Base-by-base conservation (phyloP, 2,888 invertebrate species). In the Agonopterix subpropinquella region DNA sequence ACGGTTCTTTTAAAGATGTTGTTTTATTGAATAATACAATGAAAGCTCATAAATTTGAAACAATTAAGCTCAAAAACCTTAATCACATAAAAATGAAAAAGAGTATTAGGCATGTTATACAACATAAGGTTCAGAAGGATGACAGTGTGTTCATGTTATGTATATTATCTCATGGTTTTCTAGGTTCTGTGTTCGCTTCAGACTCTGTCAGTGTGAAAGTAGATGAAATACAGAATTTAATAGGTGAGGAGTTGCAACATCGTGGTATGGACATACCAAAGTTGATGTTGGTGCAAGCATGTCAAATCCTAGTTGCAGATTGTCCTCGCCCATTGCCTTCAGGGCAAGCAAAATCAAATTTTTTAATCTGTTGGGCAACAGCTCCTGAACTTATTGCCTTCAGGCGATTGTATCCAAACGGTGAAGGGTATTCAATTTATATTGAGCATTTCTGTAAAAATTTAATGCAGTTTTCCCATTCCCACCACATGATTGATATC, bases 81-180 rank as follows among this genome's bases (percentile, higher is more conserved):
- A 7, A 28, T 28, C 28, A 28, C 28, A 28, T 5, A 28, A 28
- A 28, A 28, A 28, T 28, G 28, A 7, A 28, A 28, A 5, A 7
- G 28, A 5, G 8, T 39, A 39, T 45, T 7, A 39, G 4, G 15
- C 9, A 11, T 39, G 37, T 45, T 10, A n/a, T 45, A 18, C 9
- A 41, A 3, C 9, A 41, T 7, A 8, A 18, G 9, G 45, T 45
- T 11, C 10, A 45, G 10, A 11, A 18, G 11, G 15, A 45, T 39
- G 45, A 45, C 39, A 45, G 45, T 39, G n/a, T 45, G 18, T 45
- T 45, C 39, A 18, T 39, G 39, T 4, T 45, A 9, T 18, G 9
- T 15, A 15, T 45, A 13, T 36, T 45, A n/a, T 11, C 39, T 4
- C 45, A 45, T 39, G 45, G 45, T 7, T n/a, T 15, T 2, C 5